A percentile compares a stretch with the other conserved stretches of the same genome.
Conservation (phyloP, 2,797 vertebrate genomes). For the Dendrocincla fuliginosa region DNA sequence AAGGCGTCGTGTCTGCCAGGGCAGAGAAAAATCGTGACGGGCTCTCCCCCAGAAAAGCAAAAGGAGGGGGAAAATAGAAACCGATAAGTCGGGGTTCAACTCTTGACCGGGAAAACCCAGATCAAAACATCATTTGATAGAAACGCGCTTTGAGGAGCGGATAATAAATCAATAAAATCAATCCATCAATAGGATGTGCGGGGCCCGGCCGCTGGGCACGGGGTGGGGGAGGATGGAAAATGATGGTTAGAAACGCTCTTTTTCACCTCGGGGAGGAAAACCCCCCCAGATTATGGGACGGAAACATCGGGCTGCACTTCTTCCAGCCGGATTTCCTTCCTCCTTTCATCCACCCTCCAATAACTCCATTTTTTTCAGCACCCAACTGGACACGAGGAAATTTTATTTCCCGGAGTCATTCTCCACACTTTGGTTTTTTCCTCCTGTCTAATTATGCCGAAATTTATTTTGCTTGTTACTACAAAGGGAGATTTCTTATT, state of each 20-base stretch:
- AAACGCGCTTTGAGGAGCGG: neutral
- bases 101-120: conserved; percentile 48
- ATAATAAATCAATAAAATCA: conserved; percentile 58
- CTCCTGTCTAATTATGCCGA: neutral
- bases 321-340: neutral
- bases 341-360: neutral
- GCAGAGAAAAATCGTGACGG: neutral
- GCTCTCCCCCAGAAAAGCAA: neutral
- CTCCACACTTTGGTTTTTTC: neutral
- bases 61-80: neutral
- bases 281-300: neutral
- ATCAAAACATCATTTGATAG: conserved; percentile 32
- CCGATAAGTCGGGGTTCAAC: conserved; percentile 36
- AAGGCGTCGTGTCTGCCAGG: neutral
- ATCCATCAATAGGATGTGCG: conserved; percentile 18
- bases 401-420: neutral
- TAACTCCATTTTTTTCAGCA: neutral
- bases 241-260: neutral
- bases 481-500: neutral
- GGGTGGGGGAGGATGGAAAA: neutral
- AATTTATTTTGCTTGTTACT: neutral
- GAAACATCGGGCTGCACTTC: neutral
- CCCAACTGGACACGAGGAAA: neutral
- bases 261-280: neutral
- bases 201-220: neutral